Evolutionary conservation across 2,888 invertebrate species (phyloP).

Genomic region (Peribatodes rhomboidaria): DNA sequence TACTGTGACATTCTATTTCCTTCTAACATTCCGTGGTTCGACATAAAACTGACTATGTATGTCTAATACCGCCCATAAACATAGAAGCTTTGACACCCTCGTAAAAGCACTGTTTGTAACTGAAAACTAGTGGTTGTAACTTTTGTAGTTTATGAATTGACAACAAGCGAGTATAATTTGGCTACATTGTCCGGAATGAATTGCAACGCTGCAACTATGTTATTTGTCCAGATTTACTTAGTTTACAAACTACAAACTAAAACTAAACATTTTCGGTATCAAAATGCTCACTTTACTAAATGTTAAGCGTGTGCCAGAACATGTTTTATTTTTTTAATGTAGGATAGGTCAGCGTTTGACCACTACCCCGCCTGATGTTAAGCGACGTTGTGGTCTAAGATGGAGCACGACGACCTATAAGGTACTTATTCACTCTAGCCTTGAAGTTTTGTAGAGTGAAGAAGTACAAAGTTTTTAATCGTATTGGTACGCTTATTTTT

Average conservation of each 20-base stretch:
- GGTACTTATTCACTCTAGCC: too few species aligned
- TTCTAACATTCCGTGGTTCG: neutral
- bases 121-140: slow-evolving; percentile 18
- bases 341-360: too few species aligned
- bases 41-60: slow-evolving; percentile 7
- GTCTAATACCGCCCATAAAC: slow-evolving; percentile 9
- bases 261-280: neutral
- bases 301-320: too few species aligned
- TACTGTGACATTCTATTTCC: neutral
- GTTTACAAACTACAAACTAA: neutral
- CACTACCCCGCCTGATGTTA: too few species aligned
- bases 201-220: neutral
- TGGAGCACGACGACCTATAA: too few species aligned
- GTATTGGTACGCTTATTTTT: too few species aligned
- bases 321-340: too few species aligned
- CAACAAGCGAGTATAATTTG: slow-evolving; percentile 6
- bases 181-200: neutral
- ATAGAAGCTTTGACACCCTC: slow-evolving; percentile 18
- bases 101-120: slow-evolving; percentile 16
- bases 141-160: slow-evolving; percentile 23
- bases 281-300: too few species aligned
- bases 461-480: too few species aligned
- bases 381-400: too few species aligned
- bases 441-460: too few species aligned
- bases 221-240: neutral